Conservation (phyloP, 1,140 invertebrate genomes). For the Aphis craccivora region DNA sequence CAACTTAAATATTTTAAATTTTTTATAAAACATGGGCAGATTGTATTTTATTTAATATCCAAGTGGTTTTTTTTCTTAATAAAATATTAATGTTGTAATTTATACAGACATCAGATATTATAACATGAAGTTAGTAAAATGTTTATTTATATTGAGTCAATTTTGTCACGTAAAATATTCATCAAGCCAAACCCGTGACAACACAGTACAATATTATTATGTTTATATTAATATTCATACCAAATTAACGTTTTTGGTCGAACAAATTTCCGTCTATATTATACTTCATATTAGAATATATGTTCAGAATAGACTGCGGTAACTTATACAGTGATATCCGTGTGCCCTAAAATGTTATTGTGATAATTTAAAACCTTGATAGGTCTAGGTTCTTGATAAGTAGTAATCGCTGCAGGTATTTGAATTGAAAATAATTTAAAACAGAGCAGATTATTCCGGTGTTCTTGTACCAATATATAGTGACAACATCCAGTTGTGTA, state of each 20-base stretch:
- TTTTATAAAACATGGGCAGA: background rate
- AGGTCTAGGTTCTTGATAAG: background rate
- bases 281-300: background rate
- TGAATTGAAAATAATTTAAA: background rate
- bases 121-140: background rate
- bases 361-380: background rate
- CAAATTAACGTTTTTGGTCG: background rate
- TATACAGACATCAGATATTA: constrained; percentile 10
- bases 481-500: background rate
- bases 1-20: background rate
- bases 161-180: constrained; percentile 5
- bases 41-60: background rate
- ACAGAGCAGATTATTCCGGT: background rate
- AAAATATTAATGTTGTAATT: constrained; percentile 10
- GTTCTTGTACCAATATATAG: background rate
- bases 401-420: background rate
- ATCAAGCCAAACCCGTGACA: background rate
- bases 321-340: background rate
- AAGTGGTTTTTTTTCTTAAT: background rate
- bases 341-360: background rate
- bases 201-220: constrained; percentile 1
- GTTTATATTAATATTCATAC: constrained; percentile 12
- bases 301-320: background rate
- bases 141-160: background rate
- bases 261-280: background rate